A percentile compares a stretch with the other conserved stretches of the same genome.
phyloP scores from a whole-genome alignment of 2,113 vertebrate genomes.

The Mugil cephalus region DNA sequence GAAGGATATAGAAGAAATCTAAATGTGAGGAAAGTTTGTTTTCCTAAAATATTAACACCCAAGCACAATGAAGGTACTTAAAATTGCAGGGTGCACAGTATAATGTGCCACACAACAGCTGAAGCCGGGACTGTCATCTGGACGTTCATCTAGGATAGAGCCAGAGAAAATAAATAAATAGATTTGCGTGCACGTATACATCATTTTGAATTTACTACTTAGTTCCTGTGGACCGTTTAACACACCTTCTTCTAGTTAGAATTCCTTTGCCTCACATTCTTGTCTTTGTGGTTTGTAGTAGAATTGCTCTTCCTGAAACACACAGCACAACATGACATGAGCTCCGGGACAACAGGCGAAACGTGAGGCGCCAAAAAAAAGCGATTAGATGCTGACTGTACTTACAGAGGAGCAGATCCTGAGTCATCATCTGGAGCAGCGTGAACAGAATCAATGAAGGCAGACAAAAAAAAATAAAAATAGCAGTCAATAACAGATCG shows the following conservation, averaged over 20 bases:
- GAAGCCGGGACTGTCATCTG: conserved; percentile 62
- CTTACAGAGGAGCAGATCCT: conserved; percentile 95
- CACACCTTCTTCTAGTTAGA: conserved; percentile 85
- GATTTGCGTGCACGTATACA: no score
- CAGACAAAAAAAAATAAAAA: conserved; percentile 8
- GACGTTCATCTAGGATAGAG: conserved; percentile 40
- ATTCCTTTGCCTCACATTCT: conserved; percentile 94
- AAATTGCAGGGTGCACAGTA: conserved; percentile 72
- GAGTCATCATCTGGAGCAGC: conserved; percentile 91
- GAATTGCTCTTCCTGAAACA: conserved; percentile 92
- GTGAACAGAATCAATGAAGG: neutral
- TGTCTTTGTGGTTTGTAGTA: conserved; percentile 90
- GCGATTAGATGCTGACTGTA: conserved; percentile 37
- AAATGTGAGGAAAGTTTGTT: conserved; percentile 52
- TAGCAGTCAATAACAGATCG: conserved; percentile 4
- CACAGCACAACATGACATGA: conserved; percentile 14
- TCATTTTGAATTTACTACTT: no score
- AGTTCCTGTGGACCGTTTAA: neutral
- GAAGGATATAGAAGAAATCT: conserved; percentile 63
- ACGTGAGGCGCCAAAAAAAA: neutral
- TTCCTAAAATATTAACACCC: conserved; percentile 75
- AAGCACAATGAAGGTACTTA: conserved; percentile 71
- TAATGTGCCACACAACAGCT: conserved; percentile 68
- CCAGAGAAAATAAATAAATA: no score
- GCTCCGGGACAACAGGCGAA: neutral